Conservation (phyloP, 2,888 invertebrate species). For the Agrochola circellaris region DNA sequence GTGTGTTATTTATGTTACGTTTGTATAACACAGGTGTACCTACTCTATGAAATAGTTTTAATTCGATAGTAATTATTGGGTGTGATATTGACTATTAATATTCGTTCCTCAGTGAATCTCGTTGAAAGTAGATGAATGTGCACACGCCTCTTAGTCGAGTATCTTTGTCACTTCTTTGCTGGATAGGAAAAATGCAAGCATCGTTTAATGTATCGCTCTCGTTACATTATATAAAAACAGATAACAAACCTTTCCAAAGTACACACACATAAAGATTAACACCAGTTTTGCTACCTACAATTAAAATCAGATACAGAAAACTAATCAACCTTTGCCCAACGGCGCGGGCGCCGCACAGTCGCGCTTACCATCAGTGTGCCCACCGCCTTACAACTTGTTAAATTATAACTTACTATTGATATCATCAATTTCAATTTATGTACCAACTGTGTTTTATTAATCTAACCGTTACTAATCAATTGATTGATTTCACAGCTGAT, state of each 20-base stretch:
- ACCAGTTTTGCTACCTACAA: constrained; percentile 31
- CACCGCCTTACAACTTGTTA: constrained; percentile 62
- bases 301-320: constrained; percentile 58
- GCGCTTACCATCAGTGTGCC: constrained; percentile 40
- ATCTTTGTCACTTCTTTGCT: not conserved
- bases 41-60: constrained; percentile 18
- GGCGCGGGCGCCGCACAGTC: constrained; percentile 37
- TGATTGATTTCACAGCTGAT: constrained; percentile 77
- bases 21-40: constrained; percentile 39
- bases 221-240: not conserved
- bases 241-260: constrained; percentile 9
- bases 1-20: constrained; percentile 39
- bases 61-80: constrained; percentile 38
- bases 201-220: not conserved
- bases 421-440: constrained; percentile 73
- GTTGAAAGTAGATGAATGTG: constrained; percentile 17
- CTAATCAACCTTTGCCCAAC: constrained; percentile 52
- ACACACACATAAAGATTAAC: constrained; percentile 22
- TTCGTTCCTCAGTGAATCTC: constrained; percentile 9
- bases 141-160: not conserved
- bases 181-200: not conserved
- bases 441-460: constrained; percentile 70
- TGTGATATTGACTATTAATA: constrained; percentile 30
- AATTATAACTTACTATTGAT: constrained; percentile 66
- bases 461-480: constrained; percentile 71